Evolutionary conservation across 2,113 vertebrate species (phyloP), one percentile per base, ranked within the genome.

Genomic region (Alethe castanea): DNA sequence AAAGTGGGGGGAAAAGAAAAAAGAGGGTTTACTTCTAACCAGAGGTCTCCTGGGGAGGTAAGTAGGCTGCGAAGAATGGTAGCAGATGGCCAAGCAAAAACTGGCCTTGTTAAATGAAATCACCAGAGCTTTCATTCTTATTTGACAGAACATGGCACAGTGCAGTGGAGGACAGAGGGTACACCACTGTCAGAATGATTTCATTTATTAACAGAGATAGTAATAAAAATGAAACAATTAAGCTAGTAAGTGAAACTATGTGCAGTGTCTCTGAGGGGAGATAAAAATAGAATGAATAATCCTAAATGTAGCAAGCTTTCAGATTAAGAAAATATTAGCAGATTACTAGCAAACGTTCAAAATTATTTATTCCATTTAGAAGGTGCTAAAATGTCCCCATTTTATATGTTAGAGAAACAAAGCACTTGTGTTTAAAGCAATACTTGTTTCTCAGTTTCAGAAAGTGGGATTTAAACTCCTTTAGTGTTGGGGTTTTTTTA

Each of bases 31-130:
- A 52, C 31, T 74, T 44, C 59, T 70, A 83, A 90, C 25, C 69
- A 83, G 44, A 62, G 60, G 76, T 74, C 90, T 90, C 90, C 87
- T 81, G 83, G 60, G 90, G 82, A 94, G 44, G 64, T 17, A 93
- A 86, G 29, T 2, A 86, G 92, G 76, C 59, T 93, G 92, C 64
- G 86, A 88, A 86, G 82, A 85, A 95, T 13, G 23, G 76, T 92
- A 92, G 81, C 94, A 95, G 94, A 96, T 86, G 93, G 94, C 36
- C 67, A 90, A 73, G 88, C 13, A 73, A 90, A 87, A 93, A 65
- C 1, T 53, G 23, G 48, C 61, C 88, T 78, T 83, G 90, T 77
- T 93, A 81, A 90, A 92, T 36, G 19, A 86, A 95, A 81, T 52
- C 69, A 78, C 56, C 36, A 53, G 28, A 36, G 85, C 48, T 86